Percentiles rank a stretch among this genome's conserved stretches.
Evolutionary conservation across 1,140 invertebrate species (phyloP).

Genomic region (Megalopta genalis): DNA sequence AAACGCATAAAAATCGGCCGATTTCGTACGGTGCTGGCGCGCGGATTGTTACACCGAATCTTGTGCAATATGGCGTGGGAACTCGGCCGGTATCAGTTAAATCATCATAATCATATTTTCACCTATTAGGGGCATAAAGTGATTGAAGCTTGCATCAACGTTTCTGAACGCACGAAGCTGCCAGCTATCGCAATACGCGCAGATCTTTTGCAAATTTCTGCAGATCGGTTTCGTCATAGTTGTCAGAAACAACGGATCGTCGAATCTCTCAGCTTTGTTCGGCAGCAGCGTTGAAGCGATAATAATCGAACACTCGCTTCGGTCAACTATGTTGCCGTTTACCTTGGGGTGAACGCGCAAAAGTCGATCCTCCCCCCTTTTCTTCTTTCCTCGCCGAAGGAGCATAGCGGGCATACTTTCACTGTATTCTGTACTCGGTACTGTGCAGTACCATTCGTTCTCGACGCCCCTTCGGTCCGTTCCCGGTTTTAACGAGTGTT

Average conservation of each 20-base stretch:
- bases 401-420: constrained; percentile 44
- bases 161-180: no score
- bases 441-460: constrained; percentile 31
- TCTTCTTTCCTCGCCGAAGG: background rate
- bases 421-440: constrained; percentile 27
- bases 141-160: no score
- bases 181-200: no score
- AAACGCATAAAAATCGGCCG: no score
- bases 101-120: no score
- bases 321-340: constrained; percentile 23
- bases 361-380: constrained; percentile 34
- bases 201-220: no score
- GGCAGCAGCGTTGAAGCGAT: background rate
- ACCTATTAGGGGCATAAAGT: no score
- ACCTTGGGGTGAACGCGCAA: constrained; percentile 50
- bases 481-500: constrained; percentile 19
- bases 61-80: no score
- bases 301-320: constrained; percentile 4
- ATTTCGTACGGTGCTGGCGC: no score
- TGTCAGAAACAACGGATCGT: background rate
- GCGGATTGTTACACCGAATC: no score
- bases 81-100: no score
- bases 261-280: background rate
- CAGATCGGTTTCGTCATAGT: no score
- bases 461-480: background rate